These are phyloP conservation scores for Alcedo atthis DNA, from an alignment of 2,797 vertebrate genomes.

Conservation along the genomic window DNA sequence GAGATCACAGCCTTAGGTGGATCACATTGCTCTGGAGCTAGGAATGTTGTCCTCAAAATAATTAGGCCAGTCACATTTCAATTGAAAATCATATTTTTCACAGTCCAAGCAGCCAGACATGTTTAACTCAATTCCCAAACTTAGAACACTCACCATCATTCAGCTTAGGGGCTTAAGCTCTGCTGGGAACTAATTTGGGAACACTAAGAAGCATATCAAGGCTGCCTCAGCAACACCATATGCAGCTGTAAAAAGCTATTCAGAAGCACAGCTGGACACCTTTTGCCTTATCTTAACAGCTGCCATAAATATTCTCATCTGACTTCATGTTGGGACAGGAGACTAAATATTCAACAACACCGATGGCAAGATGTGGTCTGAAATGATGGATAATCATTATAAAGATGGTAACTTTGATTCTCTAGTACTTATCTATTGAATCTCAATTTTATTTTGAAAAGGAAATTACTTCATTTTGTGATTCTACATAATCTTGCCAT, in stretches of 20 bases:
- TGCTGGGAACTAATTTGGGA: constrained; percentile 50
- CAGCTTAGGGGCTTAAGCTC: constrained; percentile 15
- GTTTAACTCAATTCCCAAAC: constrained; percentile 56
- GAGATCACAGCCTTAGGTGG: constrained; percentile 29
- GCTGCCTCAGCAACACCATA: neutral
- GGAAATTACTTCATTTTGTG: neutral
- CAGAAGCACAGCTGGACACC: neutral
- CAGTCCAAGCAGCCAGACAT: neutral
- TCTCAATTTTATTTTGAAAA: neutral
- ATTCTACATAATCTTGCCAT: neutral
- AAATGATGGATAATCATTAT: neutral
- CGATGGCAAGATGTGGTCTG: neutral
- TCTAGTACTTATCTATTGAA: neutral
- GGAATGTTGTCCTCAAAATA: constrained; percentile 32
- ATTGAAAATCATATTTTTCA: constrained; percentile 34
- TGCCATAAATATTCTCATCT: constrained; percentile 43
- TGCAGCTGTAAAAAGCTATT: constrained; percentile 50
- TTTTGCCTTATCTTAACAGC: constrained; percentile 44
- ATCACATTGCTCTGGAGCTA: neutral
- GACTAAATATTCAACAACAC: neutral
- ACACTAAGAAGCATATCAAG: constrained; percentile 18
- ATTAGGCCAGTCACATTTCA: constrained; percentile 42
- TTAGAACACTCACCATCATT: neutral
- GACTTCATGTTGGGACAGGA: neutral
- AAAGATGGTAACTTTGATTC: neutral